A percentile compares a stretch with the other conserved stretches of the same genome.
These are phyloP conservation scores for Meloidogyne chitwoodi DNA, from an alignment of 1,140 invertebrate genomes.

Conservation along the genomic window DNA sequence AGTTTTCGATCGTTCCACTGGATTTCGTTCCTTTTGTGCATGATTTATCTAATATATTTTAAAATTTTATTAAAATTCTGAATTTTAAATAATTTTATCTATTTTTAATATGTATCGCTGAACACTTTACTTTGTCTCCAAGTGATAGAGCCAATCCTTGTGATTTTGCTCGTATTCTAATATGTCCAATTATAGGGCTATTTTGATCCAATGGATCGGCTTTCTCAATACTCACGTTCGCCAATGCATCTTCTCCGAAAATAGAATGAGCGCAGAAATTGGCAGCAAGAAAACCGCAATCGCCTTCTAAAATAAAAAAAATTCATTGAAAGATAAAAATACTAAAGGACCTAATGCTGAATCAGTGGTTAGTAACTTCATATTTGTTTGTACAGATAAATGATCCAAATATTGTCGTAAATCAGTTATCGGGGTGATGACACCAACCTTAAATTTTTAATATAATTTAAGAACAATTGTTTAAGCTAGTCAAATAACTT, in stretches of 20 bases:
- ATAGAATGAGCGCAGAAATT: constrained; percentile 98
- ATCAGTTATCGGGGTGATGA: constrained; percentile 88
- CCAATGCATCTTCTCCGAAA: constrained; percentile 96
- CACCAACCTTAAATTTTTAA: constrained; percentile 69
- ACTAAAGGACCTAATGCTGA: constrained; percentile 45
- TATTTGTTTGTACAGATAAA: constrained; percentile 88
- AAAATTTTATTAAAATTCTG: not conserved
- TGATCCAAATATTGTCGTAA: constrained; percentile 87
- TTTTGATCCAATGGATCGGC: constrained; percentile 75
- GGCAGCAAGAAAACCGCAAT: constrained; percentile 97
- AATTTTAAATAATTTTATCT: not conserved
- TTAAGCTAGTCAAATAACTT: constrained; percentile 65
- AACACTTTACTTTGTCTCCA: constrained; percentile 48
- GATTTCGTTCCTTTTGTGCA: constrained; percentile 26
- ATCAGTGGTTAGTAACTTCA: constrained; percentile 93
- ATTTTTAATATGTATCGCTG: not conserved
- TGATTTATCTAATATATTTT: constrained; percentile 31
- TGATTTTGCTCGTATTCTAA: constrained; percentile 92
- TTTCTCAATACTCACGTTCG: constrained; percentile 96
- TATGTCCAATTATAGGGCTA: constrained; percentile 81
- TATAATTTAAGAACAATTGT: not conserved
- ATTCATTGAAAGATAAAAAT: not conserved
- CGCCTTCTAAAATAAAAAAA: constrained; percentile 66
- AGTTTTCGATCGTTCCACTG: constrained; percentile 14
- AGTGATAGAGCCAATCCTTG: constrained; percentile 67